Evolutionary conservation across 2,888 invertebrate species (phyloP), one percentile per base, ranked within the genome.

Genomic region (Syritta pipiens): DNA sequence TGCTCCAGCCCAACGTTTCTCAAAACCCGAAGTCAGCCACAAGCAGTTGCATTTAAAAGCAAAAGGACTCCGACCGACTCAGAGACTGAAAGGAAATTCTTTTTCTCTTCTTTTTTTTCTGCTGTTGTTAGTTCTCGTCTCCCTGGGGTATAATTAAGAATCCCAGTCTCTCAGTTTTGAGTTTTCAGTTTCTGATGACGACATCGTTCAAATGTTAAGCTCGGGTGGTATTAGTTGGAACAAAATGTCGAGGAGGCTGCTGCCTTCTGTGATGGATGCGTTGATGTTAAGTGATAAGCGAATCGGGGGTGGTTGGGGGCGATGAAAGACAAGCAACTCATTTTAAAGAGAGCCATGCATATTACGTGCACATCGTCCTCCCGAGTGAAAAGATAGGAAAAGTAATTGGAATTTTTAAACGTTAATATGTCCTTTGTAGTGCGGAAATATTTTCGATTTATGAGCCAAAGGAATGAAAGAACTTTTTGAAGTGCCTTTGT

Each of bases 191-290:
- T 63, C 51, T 71, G 71, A 71, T 51, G 71, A 77, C 63, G 76
- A 77, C 71, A 71, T 77, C 71, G 71, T 71, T 71, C 57, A 77
- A 71, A 71, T 77, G 51, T 59, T 77, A 65, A 51, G 35, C 63
- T 69, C 22, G 42, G 57, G n/a, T 49, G 68, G 53, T 19, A 55
- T 75, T 42, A 75, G 55, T 40, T 32, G 26, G 14, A 53, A 60
- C 35, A 53, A 59, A 74, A 49, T 57, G 57, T 57, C 26, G n/a
- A n/a, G n/a, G n/a, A n/a, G n/a, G n/a, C n/a, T n/a, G n/a, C n/a
- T 46, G 10, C 5, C 20, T 57, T 49, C 17, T 48, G 24, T 63
- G 55, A 72, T 57, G 48, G 63, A 57, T 57, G 32, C 55, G 46
- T 46, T 71, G 62, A 55, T 19, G 24, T 49, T 26, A 42, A 26